Base-by-base conservation (phyloP, 2,888 invertebrate genomes). In the Philaethria dido region DNA sequence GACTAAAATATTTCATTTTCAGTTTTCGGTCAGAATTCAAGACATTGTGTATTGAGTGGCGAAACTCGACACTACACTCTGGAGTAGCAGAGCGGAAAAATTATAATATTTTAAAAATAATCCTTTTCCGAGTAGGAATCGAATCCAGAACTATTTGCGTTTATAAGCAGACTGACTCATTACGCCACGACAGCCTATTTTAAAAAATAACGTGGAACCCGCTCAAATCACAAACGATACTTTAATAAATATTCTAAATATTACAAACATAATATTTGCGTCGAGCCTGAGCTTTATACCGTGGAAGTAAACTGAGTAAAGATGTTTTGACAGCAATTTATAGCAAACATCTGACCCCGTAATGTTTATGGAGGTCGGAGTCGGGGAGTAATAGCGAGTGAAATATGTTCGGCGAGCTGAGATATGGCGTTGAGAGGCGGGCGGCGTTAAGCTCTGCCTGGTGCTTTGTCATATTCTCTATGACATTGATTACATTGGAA, bases 281-380 rank as follows among this genome's bases (percentile, higher is more conserved):
- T 3, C 16, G 8, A 44, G 16, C 16, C 44, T 16, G 16, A 44
- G 44, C 16, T 44, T 44, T 44, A 44, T 44, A 16, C 44, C 8
- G 2, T 39, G 44, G 2, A 16, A 44, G 16, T 6, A 16, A 16
- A 25, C 20, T 13, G 22, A 22, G n/a, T 20, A n/a, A 25, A n/a
- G 13, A 25, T 48, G 48, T 20, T 22, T 48, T 48, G 48, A 20
- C 22, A 22, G 25, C 14, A 22, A 48, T 48, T 48, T 48, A 48
- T 48, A 14, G 22, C 48, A 25, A 48, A 48, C 22, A 48, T 48
- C 22, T 22, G 22, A 22, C 13, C 22, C 14, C 4, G 25, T 22
- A 48, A 48, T 16, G 22, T 48, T 47, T 48, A 22, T 48, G 48
- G 48, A 25, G 20, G 22, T 22, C 48, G 48, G 13, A 8, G 48